These are phyloP conservation scores for Adelognathus sp. DNA, from an alignment of 2,888 invertebrate species.

Conservation along the genomic window DNA sequence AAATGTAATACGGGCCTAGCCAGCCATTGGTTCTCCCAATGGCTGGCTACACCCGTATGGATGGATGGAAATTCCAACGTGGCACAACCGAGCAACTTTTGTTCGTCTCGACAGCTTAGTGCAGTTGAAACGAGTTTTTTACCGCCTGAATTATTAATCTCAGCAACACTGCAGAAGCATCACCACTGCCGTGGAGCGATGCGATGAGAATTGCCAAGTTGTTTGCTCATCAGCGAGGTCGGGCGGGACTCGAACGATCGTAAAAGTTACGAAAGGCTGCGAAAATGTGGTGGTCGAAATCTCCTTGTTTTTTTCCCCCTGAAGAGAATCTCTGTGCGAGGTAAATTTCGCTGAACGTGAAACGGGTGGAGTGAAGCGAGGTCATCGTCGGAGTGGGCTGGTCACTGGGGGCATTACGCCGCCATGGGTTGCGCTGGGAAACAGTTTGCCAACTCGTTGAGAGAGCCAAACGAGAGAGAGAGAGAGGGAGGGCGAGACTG, in stretches of 20 bases:
- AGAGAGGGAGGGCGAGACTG: no score
- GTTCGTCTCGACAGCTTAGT: background rate
- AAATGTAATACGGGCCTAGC: no score
- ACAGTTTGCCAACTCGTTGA: slow-evolving; percentile 79
- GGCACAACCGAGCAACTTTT: background rate
- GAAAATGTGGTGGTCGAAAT: slow-evolving; percentile 67
- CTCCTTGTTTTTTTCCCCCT: slow-evolving; percentile 56
- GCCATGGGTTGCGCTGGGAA: slow-evolving; percentile 53
- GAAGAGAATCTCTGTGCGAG: slow-evolving; percentile 28
- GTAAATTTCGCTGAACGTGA: slow-evolving; percentile 51
- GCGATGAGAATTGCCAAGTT: slow-evolving; percentile 28
- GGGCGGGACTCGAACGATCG: slow-evolving; percentile 63
- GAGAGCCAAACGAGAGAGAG: no score
- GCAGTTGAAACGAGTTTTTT: slow-evolving; percentile 20
- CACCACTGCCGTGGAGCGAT: background rate
- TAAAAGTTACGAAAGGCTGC: slow-evolving; percentile 74
- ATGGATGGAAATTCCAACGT: no score
- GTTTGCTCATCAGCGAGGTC: slow-evolving; percentile 24
- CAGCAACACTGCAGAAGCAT: background rate
- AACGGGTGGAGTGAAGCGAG: slow-evolving; percentile 38
- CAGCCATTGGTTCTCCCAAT: no score
- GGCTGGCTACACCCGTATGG: no score
- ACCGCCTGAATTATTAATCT: slow-evolving; percentile 26
- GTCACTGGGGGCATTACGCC: slow-evolving; percentile 60
- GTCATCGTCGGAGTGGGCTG: slow-evolving; percentile 60